Evolutionary conservation across 2,113 vertebrate species (phyloP).

Genomic region (Xenopus tropicalis): UCB_Xtro_10.0 CM004447.2:136627001-136627500

Average conservation of each 20-base stretch:
- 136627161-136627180: slow-evolving; percentile 10
- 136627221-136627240: background rate
- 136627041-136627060: slow-evolving; percentile 8
- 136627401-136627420: no score
- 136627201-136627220: background rate
- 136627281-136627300: no score
- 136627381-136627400: no score
- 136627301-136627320: no score
- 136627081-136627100: background rate
- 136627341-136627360: no score
- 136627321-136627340: no score
- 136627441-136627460: no score
- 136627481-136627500: no score
- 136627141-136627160: slow-evolving; percentile 24
- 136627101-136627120: slow-evolving; percentile 23
- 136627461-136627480: no score
- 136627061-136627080: slow-evolving; percentile 1
- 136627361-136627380: no score
- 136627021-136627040: background rate
- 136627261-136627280: background rate
- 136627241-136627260: background rate
- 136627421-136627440: no score
- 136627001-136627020: slow-evolving; percentile 2
- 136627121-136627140: slow-evolving; percentile 29
- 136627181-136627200: background rate